Evolutionary conservation across 2,888 invertebrate species (phyloP), one percentile per base, ranked within the genome.

Genomic region (Aspidiotus rigidus): DNA sequence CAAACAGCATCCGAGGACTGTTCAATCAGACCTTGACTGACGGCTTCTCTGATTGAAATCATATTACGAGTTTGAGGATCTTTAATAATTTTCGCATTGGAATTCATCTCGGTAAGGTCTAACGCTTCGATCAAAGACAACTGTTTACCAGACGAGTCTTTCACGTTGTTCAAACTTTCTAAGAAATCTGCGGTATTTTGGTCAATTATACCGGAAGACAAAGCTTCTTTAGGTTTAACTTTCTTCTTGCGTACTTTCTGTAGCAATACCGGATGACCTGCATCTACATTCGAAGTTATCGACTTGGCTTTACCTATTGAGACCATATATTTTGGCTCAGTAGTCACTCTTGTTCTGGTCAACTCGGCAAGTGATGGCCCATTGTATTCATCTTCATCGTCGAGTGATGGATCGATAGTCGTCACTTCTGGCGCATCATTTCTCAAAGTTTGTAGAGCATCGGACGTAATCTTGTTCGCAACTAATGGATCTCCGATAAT

Each of bases 41-140:
- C 82, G 0, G 96, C 97, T 79, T 93, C 87, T 71, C 86, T 85
- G 70, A 98, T 87, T 5, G 62, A 62, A 9, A 61, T 69, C 10
- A 86, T 78, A 73, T 92, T 87, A 62, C 93, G 90, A 71, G 88
- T 84, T 75, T 89, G 85, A 2, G 90, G 89, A 80, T 98, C 95
- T 7, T 86, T 80, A 71, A 96, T 88, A 73, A 85, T 83, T 39
- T 95, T 95, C 61, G 82, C 82, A 63, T 84, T 83, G 61, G 88
- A 87, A 77, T 90, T 84, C 62, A 94, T 80, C 72, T 86, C 81
- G 3, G 87, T 86, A 7, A 79, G 78, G 72, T 84, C 83, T 17
- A 94, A 80, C 3, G 92, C 91, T 77, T 90, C 88, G 69, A 84
- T 82, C n/a, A 95, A 81, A 17, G 86, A 86, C 42, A 89, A 78